A percentile compares a stretch with the other conserved stretches of the same genome.
Evolutionary conservation across 2,888 invertebrate species (phyloP).

Genomic region (Nasonia oneida): DNA sequence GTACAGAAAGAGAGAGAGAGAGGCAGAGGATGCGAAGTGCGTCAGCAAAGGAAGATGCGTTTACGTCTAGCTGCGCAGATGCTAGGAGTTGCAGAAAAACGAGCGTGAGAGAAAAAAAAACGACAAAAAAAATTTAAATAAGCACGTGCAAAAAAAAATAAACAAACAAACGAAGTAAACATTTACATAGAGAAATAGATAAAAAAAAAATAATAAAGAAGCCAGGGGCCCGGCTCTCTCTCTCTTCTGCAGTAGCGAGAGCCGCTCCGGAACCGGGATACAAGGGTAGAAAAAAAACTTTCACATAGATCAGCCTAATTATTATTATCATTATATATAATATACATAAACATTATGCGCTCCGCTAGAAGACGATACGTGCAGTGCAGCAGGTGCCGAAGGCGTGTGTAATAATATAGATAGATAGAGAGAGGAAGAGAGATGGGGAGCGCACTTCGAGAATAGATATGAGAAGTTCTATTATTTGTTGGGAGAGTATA

Average conservation of each 20-base stretch:
- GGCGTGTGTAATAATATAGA: not conserved
- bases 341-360: slow-evolving; percentile 64
- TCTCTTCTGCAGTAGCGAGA: slow-evolving; percentile 9
- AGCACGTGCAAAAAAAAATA: slow-evolving; percentile 14
- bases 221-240: not conserved
- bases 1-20: slow-evolving; percentile 20
- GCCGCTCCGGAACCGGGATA: slow-evolving; percentile 74
- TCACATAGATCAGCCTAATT: slow-evolving; percentile 73
- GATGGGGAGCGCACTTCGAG: slow-evolving; percentile 31
- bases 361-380: slow-evolving; percentile 16
- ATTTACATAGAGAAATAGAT: slow-evolving; percentile 54
- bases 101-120: slow-evolving; percentile 48
- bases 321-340: slow-evolving; percentile 67
- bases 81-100: slow-evolving; percentile 49
- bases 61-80: slow-evolving; percentile 28
- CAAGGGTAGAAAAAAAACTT: slow-evolving; percentile 76
- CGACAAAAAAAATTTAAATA: slow-evolving; percentile 61
- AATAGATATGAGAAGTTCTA: slow-evolving; percentile 65
- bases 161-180: slow-evolving; percentile 61
- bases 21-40: not conserved
- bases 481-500: slow-evolving; percentile 78
- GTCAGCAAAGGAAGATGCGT: slow-evolving; percentile 16
- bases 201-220: slow-evolving; percentile 22
- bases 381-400: not conserved
- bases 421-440: not conserved